These are phyloP conservation scores for Proteles cristata DNA, from an alignment of 2,113 vertebrate genomes.

Conservation along the genomic window DNA sequence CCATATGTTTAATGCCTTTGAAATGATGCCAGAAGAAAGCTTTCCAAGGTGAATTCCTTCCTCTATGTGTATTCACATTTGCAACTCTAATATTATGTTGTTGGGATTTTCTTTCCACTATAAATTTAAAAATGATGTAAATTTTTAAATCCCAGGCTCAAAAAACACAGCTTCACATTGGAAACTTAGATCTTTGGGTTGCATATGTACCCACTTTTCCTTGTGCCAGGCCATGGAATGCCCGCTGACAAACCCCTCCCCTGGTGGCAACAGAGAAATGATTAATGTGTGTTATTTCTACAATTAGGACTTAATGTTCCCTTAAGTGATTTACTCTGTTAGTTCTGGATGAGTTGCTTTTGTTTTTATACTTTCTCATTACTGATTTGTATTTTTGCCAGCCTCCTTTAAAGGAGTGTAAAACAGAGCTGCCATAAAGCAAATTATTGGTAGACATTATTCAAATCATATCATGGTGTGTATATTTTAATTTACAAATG, in stretches of 20 bases:
- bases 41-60: background rate
- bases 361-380: slow-evolving; percentile 64
- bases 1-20: background rate
- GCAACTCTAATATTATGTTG: background rate
- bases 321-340: slow-evolving; percentile 66
- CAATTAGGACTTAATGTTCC: slow-evolving; percentile 72
- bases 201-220: background rate
- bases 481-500: slow-evolving; percentile 54
- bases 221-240: background rate
- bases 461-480: background rate
- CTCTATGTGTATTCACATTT: background rate
- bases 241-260: background rate
- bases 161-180: background rate
- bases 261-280: background rate
- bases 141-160: no score
- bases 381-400: slow-evolving; percentile 45
- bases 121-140: background rate
- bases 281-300: slow-evolving; percentile 68
- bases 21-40: background rate
- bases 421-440: background rate
- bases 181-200: background rate
- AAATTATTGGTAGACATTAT: slow-evolving; percentile 47
- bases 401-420: slow-evolving; percentile 16
- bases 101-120: background rate
- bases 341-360: slow-evolving; percentile 57